Evolutionary conservation across 2,797 vertebrate species (phyloP).

Genomic region (Triplophysa bombifrons): DNA sequence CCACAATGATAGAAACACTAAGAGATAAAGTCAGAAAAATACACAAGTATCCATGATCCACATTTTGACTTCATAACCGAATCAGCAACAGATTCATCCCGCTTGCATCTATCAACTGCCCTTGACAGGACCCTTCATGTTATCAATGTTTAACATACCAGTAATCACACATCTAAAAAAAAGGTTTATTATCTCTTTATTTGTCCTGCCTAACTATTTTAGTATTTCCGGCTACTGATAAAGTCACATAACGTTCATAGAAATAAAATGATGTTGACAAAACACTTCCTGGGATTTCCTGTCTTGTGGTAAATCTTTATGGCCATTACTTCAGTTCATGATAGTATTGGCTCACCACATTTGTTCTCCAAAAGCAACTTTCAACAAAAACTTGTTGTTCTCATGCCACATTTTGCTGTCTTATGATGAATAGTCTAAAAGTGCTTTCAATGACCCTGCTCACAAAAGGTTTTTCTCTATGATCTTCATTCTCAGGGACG

Average conservation of each 20-base stretch:
- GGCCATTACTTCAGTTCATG: neutral
- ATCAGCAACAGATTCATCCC: constrained; percentile 21
- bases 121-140: neutral
- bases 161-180: neutral
- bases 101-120: too few relatives aligned
- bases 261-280: neutral
- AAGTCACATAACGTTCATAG: constrained; percentile 18
- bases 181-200: constrained; percentile 24
- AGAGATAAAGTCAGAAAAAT: too few relatives aligned
- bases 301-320: neutral
- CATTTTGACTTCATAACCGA: too few relatives aligned
- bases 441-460: neutral
- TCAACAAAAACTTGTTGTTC: constrained; percentile 3
- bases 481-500: constrained; percentile 3
- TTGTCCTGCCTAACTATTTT: constrained; percentile 32
- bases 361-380: neutral
- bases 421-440: neutral
- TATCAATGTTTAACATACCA: constrained; percentile 23
- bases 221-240: constrained; percentile 14
- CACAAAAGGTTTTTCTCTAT: constrained; percentile 10
- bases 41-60: too few relatives aligned
- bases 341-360: neutral
- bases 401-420: neutral
- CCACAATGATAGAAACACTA: too few relatives aligned
- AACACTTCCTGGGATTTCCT: neutral